Conservation (phyloP, 2,888 invertebrate genomes). For the Pteria penguin region DNA sequence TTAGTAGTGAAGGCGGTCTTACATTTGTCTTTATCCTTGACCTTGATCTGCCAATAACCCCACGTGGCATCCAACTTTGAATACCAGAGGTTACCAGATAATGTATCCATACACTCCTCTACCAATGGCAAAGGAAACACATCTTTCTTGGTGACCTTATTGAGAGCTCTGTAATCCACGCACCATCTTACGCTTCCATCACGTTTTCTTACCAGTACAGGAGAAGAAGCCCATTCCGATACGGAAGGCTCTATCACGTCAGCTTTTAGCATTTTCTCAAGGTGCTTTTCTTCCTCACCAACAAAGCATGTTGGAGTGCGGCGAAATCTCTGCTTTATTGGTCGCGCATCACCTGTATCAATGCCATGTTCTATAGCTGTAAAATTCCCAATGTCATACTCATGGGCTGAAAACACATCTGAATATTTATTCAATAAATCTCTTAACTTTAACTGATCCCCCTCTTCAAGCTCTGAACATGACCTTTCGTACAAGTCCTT, state of each 20-base stretch:
- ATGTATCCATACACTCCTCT: constrained; percentile 23
- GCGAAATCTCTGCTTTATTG: constrained; percentile 27
- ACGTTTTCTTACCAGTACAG: constrained; percentile 33
- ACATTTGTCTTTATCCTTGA: constrained; percentile 35
- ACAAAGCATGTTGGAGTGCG: constrained; percentile 40
- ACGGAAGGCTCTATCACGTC: too few species aligned
- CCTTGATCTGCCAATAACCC: too few species aligned
- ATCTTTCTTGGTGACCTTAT: constrained; percentile 27
- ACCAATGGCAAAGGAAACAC: constrained; percentile 39
- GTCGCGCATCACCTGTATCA: constrained; percentile 39
- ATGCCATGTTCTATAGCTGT: too few species aligned
- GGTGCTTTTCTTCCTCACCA: too few species aligned
- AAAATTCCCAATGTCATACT: too few species aligned
- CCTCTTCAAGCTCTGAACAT: not conserved
- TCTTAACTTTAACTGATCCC: not conserved
- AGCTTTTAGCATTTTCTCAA: too few species aligned
- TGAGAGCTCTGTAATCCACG: constrained; percentile 30
- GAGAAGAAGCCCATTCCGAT: constrained; percentile 32
- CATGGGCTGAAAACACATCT: constrained; percentile 37
- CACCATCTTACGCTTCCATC: constrained; percentile 22
- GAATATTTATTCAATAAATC: constrained; percentile 34
- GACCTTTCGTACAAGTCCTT: not conserved
- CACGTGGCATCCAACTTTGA: too few species aligned
- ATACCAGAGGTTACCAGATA: too few species aligned
- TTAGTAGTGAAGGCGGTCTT: constrained; percentile 61